A percentile compares a stretch with the other conserved stretches of the same genome.
These are phyloP conservation scores for Nudaria mundana DNA, from an alignment of 2,888 invertebrate genomes.

Conservation along the genomic window DNA sequence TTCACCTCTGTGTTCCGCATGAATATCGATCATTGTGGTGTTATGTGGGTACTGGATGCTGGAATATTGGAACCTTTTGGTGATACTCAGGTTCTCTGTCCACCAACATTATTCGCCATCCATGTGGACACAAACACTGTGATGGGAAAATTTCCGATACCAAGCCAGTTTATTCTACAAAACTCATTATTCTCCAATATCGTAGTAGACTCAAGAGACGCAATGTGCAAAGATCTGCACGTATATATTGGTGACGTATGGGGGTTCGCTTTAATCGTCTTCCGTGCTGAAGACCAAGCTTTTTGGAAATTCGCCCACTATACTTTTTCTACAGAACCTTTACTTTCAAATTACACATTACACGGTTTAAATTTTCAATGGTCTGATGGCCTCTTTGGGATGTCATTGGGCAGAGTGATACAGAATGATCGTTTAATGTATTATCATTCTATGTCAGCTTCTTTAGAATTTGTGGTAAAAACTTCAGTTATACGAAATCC, in stretches of 20 bases:
- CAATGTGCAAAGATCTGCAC: constrained; percentile 82
- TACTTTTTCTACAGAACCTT: constrained; percentile 86
- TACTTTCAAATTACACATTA: constrained; percentile 87
- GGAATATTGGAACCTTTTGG: constrained; percentile 87
- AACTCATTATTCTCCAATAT: constrained; percentile 86
- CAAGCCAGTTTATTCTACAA: constrained; percentile 83
- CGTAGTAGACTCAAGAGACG: constrained; percentile 83
- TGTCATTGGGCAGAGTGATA: constrained; percentile 83
- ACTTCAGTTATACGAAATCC: constrained; percentile 87
- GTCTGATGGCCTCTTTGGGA: constrained; percentile 90
- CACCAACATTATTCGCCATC: constrained; percentile 88
- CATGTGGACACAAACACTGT: constrained; percentile 84
- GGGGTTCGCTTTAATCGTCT: constrained; percentile 83
- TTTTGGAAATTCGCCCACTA: constrained; percentile 87
- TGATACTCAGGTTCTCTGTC: constrained; percentile 84
- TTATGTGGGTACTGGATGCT: constrained; percentile 90
- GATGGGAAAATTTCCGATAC: constrained; percentile 83
- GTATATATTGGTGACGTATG: constrained; percentile 87
- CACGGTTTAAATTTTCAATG: constrained; percentile 90
- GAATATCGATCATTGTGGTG: constrained; percentile 87
- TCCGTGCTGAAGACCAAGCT: constrained; percentile 78
- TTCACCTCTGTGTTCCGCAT: constrained; percentile 90
- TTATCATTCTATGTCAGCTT: constrained; percentile 92
- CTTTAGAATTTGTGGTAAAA: constrained; percentile 87
- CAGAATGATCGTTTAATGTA: constrained; percentile 84